phyloP scores from a whole-genome alignment of 2,888 invertebrate genomes.

The Rhyacophila evoluta region DNA sequence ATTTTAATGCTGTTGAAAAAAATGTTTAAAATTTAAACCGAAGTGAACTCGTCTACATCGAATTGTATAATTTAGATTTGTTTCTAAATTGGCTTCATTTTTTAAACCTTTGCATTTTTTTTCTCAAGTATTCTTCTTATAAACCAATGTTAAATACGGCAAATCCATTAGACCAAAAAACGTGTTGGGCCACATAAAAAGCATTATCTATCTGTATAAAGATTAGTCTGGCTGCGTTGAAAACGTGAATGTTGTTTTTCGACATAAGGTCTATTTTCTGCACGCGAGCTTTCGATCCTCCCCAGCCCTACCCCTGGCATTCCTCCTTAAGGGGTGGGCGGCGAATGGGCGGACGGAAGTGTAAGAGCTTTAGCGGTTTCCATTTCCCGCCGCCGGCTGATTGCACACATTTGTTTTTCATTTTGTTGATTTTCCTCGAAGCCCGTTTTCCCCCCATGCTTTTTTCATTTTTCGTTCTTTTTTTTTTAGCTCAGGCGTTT shows the following conservation, averaged over 20 bases:
- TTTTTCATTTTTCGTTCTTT: conserved; percentile 25
- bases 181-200: neutral
- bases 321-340: neutral
- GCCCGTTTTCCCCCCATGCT: neutral
- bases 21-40: too few species aligned
- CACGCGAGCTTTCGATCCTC: neutral
- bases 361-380: conserved; percentile 38
- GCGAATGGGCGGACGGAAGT: conserved; percentile 32
- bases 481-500: neutral
- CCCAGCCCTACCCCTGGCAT: neutral
- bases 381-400: conserved; percentile 43
- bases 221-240: neutral
- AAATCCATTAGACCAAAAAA: too few species aligned
- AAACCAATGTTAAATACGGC: too few species aligned
- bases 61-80: too few species aligned
- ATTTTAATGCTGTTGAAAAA: too few species aligned
- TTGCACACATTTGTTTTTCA: conserved; percentile 48
- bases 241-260: neutral
- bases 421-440: conserved; percentile 42
- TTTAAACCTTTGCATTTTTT: too few species aligned
- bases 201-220: too few species aligned
- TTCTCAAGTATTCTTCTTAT: too few species aligned
- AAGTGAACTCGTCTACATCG: too few species aligned
- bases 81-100: too few species aligned
- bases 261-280: neutral